phyloP scores from a whole-genome alignment of 2,888 invertebrate species.

The Pimpla rufipes region DNA sequence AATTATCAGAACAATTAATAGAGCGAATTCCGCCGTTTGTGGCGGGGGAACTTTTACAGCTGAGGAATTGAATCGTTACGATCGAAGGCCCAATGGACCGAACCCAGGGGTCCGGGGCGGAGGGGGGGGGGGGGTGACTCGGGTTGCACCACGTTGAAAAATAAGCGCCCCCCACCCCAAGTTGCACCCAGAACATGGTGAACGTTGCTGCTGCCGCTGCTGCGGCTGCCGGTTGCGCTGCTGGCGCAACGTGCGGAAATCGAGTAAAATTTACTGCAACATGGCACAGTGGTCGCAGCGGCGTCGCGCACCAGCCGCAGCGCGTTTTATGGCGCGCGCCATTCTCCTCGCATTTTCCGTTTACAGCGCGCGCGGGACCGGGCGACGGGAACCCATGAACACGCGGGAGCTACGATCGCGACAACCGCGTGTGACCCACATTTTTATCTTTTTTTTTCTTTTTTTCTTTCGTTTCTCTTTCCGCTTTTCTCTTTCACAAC shows the following conservation, averaged over 20 bases:
- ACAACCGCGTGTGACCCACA: conserved; percentile 35
- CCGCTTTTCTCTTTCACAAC: not conserved
- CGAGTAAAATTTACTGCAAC: conserved; percentile 67
- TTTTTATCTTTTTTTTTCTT: conserved; percentile 12
- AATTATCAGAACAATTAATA: not conserved
- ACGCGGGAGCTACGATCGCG: conserved; percentile 40
- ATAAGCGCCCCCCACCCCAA: not conserved
- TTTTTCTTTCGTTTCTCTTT: not conserved
- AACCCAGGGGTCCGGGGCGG: conserved; percentile 2
- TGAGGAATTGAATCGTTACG: conserved; percentile 46
- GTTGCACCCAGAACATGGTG: not conserved
- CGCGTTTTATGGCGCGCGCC: conserved; percentile 49
- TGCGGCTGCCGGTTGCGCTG: not conserved
- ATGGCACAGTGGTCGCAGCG: conserved; percentile 59
- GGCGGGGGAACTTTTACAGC: not conserved
- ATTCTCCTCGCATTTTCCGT: conserved; percentile 65
- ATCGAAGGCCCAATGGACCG: conserved; percentile 25
- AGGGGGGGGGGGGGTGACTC: too few species aligned
- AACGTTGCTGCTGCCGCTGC: conserved; percentile 25
- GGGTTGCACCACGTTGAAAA: conserved; percentile 27
- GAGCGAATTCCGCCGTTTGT: not conserved
- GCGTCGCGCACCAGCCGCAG: conserved; percentile 37
- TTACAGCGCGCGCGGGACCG: conserved; percentile 56
- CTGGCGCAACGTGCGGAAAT: conserved; percentile 57
- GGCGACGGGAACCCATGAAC: conserved; percentile 31